Percentiles rank a stretch among this genome's conserved stretches.
These are phyloP conservation scores for Drosophila limbata DNA, from an alignment of 2,888 invertebrate species.

Conservation along the genomic window DNA sequence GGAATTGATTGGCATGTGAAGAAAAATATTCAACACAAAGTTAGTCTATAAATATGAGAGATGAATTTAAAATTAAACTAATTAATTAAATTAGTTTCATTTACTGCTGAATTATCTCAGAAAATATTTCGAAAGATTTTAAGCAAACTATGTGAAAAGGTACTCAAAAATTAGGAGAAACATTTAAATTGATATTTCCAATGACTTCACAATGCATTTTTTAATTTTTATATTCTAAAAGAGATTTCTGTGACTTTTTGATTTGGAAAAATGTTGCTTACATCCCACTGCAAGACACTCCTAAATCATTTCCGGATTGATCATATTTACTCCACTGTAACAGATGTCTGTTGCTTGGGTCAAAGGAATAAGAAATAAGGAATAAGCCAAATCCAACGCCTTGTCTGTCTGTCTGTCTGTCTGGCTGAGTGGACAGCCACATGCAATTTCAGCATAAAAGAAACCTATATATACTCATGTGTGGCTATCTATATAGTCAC, in stretches of 20 bases:
- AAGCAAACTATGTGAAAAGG: too few species aligned
- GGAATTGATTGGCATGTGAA: not conserved
- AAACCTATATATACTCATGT: constrained; percentile 32
- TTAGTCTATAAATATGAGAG: too few species aligned
- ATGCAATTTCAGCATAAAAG: too few species aligned
- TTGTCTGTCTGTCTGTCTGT: constrained; percentile 9
- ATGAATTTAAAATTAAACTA: too few species aligned
- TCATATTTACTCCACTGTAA: constrained; percentile 28
- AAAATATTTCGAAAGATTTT: too few species aligned
- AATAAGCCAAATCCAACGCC: constrained; percentile 28
- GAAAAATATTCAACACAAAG: too few species aligned
- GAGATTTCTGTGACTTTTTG: not conserved
- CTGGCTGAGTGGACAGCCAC: constrained; percentile 30
- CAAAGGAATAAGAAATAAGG: constrained; percentile 30
- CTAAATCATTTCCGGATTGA: not conserved
- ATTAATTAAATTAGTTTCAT: too few species aligned
- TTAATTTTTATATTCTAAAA: too few species aligned
- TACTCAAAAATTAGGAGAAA: too few species aligned
- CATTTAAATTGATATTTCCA: too few species aligned
- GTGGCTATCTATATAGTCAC: not conserved
- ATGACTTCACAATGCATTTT: too few species aligned
- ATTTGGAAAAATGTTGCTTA: not conserved
- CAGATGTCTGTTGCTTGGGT: constrained; percentile 27
- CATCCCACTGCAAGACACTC: not conserved
- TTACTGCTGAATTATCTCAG: too few species aligned